Conservation (phyloP, 2,888 invertebrate species). For the Melinaea marsaeus region DNA sequence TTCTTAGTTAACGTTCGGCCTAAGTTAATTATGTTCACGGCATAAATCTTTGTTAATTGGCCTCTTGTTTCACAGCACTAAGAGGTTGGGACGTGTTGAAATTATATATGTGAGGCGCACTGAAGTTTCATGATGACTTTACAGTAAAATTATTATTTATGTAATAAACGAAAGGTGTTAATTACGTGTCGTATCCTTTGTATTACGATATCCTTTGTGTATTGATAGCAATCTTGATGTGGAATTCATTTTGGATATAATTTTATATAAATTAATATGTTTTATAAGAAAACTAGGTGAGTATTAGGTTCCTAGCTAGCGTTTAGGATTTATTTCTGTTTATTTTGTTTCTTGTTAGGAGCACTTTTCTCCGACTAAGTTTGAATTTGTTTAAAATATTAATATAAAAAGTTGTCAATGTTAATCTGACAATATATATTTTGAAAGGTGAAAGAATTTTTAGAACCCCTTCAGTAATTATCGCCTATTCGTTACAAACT, state of each 20-base stretch:
- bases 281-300: not conserved
- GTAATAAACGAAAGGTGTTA: slow-evolving; percentile 40
- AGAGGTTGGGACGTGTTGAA: slow-evolving; percentile 73
- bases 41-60: slow-evolving; percentile 79
- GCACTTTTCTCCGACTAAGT: no score
- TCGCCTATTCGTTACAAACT: no score
- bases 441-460: no score
- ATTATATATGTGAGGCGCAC: slow-evolving; percentile 73
- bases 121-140: slow-evolving; percentile 55
- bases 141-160: slow-evolving; percentile 45
- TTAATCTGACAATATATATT: no score
- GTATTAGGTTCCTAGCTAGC: no score
- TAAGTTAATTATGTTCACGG: slow-evolving; percentile 77
- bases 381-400: no score
- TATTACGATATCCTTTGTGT: slow-evolving; percentile 25
- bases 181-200: slow-evolving; percentile 30
- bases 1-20: slow-evolving; percentile 74
- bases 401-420: no score
- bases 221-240: slow-evolving; percentile 19
- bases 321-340: no score
- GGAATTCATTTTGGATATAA: slow-evolving; percentile 11
- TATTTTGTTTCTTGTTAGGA: no score
- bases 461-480: no score
- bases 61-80: slow-evolving; percentile 75
- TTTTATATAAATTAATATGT: not conserved